Evolutionary conservation across 2,888 invertebrate species (phyloP).

Genomic region (Ornithoptera alexandrae): DNA sequence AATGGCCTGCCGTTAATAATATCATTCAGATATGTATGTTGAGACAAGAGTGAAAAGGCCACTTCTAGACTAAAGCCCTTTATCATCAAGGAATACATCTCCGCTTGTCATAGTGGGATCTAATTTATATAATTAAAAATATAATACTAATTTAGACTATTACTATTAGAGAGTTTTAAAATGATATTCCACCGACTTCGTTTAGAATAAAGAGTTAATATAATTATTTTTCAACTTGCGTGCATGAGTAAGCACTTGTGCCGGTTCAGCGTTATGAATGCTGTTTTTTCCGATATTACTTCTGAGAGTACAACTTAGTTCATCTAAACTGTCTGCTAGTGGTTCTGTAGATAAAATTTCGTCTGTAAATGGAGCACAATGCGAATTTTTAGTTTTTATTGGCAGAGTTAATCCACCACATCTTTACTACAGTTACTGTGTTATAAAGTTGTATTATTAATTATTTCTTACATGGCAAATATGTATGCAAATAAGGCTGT

Average conservation of each 20-base stretch:
- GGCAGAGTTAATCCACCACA: neutral
- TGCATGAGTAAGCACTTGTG: neutral
- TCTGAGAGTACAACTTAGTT: slow-evolving; percentile 9
- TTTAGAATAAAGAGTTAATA: neutral
- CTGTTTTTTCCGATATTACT: slow-evolving; percentile 21
- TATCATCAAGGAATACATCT: no score
- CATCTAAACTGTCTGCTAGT: slow-evolving; percentile 8
- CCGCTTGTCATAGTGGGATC: no score
- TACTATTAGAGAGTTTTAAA: neutral
- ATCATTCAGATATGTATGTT: no score
- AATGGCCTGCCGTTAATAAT: no score
- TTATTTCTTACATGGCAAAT: no score
- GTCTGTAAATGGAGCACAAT: slow-evolving; percentile 2
- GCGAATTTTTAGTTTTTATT: neutral
- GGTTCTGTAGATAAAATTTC: slow-evolving; percentile 1
- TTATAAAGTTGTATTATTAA: neutral
- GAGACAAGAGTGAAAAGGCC: no score
- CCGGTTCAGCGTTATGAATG: slow-evolving; percentile 7
- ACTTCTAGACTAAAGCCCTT: no score
- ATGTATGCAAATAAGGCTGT: no score
- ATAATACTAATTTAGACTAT: neutral
- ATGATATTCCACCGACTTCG: neutral
- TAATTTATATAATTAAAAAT: no score
- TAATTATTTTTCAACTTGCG: neutral
- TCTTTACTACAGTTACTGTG: neutral